A percentile compares a stretch with the other conserved stretches of the same genome.
Evolutionary conservation across 2,113 vertebrate genomes (phyloP).

Genomic region (Vidua chalybeata): DNA sequence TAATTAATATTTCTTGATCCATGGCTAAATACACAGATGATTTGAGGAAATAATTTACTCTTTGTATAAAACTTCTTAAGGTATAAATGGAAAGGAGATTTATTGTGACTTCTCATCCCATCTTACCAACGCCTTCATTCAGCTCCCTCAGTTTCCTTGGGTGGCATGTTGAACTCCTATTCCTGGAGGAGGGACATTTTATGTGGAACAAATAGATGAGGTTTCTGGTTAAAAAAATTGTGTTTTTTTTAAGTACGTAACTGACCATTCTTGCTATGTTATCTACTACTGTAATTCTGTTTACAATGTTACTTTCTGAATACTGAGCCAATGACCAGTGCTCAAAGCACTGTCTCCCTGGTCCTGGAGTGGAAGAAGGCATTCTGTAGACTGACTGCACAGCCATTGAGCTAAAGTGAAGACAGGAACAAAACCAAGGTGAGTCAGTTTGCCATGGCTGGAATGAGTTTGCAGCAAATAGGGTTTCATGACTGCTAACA

Average conservation of each 20-base stretch:
- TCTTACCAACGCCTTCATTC: not conserved
- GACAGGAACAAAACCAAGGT: not conserved
- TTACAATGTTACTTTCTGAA: not conserved
- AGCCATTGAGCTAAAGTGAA: not conserved
- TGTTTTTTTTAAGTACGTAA: not conserved
- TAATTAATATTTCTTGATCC: not conserved
- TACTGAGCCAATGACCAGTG: not conserved
- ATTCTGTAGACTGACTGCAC: not conserved
- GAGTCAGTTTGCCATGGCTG: not conserved
- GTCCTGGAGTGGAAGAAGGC: not conserved
- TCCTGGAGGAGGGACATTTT: not conserved
- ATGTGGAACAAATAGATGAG: not conserved
- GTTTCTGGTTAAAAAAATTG: rapidly evolving
- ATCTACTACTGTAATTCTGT: not conserved
- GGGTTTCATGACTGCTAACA: not conserved
- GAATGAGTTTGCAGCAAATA: not conserved
- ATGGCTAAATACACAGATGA: not conserved
- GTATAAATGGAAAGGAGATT: not conserved
- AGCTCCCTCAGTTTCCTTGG: not conserved
- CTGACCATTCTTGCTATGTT: not conserved
- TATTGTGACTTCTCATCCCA: not conserved
- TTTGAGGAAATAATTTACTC: not conserved
- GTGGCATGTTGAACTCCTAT: not conserved
- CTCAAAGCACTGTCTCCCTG: not conserved
- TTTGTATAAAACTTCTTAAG: not conserved